Base-by-base conservation (phyloP, 2,797 vertebrate genomes). In the Mallotus villosus region DNA sequence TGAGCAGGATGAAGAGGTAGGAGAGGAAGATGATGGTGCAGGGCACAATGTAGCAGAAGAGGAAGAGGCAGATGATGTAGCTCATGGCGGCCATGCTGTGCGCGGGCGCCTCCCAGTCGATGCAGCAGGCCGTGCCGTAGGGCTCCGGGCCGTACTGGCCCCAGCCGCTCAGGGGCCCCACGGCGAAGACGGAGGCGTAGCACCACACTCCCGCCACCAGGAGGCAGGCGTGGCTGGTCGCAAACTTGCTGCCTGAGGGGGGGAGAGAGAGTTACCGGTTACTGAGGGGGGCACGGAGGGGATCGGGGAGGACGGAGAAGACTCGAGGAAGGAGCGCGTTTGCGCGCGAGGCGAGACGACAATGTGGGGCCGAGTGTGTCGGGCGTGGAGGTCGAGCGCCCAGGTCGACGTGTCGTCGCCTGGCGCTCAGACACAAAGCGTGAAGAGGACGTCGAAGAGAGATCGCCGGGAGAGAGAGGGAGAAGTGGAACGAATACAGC, bases 121-220 rank as follows among this genome's bases (percentile, higher is more conserved):
- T 94, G 89, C 95, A 96, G 91, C 95, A 96, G 7, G 95, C 94
- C 0, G 95, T 95, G 5, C 95, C 95, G 0, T 95, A 96, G 19
- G 95, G 95, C 87, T 96, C 95, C 0, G 92, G 86, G 14, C 94
- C 91, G 0, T 95, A 96, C 76, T 90, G 85, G 24, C 95, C 95
- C 95, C 95, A 95, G 4, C 91, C 90, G 0, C 87, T 90, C 74
- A 96, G 74, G 0, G 95, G 95, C 3, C 95, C 94, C 0, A 85
- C 46, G 1, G 95, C 94, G 64, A 96, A 97, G 51, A 94, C 73
- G 29, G 82, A 81, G 1, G 95, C 92, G 0, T 95, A 96, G 2
- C 82, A 92, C 95, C 95, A 96, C 75, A 94, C 75, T 0, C 87
- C 90, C 0, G 87, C 89, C 25, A 95, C 88, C 78, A 97, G 81